Evolutionary conservation across 2,888 invertebrate genomes (phyloP).

Genomic region (Cephus runcator): DNA sequence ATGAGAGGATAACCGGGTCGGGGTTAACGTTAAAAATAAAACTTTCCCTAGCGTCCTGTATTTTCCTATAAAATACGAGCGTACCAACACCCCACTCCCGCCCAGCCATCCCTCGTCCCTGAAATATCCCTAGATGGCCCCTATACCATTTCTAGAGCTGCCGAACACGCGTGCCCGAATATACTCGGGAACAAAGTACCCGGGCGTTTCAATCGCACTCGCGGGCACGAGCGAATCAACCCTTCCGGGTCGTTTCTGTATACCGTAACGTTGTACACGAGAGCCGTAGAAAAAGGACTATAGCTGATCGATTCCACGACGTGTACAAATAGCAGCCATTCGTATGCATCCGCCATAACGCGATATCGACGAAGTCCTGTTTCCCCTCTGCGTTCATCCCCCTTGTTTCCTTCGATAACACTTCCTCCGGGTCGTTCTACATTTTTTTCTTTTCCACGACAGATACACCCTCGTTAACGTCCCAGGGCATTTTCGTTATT

Average conservation of each 20-base stretch:
- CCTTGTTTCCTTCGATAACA: not conserved
- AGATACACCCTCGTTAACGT: not conserved
- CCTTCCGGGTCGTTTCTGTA: not conserved
- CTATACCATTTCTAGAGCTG: not conserved
- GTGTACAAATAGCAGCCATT: slow-evolving; percentile 17
- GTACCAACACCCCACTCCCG: not conserved
- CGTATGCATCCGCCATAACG: slow-evolving; percentile 16
- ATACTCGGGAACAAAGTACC: not conserved
- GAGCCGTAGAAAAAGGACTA: not conserved
- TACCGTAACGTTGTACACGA: not conserved
- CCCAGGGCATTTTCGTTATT: not conserved
- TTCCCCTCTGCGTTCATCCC: not conserved
- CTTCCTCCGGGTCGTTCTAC: not conserved
- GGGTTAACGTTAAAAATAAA: not conserved
- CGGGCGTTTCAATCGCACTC: not conserved
- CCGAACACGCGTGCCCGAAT: not conserved
- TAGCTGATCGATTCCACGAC: slow-evolving; percentile 17
- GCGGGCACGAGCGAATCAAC: not conserved
- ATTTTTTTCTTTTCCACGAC: not conserved
- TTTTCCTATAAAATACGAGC: not conserved
- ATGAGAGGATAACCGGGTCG: not conserved
- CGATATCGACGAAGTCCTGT: not conserved
- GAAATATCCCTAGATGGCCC: not conserved
- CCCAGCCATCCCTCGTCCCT: not conserved
- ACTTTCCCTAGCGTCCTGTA: not conserved